Conservation (phyloP, 2,797 vertebrate genomes). For the Tachyglossus aculeatus region DNA sequence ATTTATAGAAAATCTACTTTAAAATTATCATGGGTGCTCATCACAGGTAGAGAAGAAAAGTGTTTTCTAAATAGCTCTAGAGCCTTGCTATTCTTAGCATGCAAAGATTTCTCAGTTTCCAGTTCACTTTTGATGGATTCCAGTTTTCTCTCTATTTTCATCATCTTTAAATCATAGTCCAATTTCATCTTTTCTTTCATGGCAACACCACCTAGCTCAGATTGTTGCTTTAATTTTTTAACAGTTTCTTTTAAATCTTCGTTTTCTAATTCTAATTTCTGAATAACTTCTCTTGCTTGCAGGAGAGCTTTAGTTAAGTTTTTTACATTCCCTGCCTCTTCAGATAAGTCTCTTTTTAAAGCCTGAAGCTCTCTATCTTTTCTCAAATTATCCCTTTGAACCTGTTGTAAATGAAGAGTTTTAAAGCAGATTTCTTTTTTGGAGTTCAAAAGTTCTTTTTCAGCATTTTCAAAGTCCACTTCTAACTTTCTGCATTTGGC, state of each 20-base stretch:
- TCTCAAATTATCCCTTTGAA: slow-evolving; percentile 9
- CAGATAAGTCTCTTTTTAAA: slow-evolving; percentile 47
- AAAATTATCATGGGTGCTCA: not conserved
- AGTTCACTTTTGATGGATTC: slow-evolving; percentile 44
- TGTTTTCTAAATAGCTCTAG: slow-evolving; percentile 47
- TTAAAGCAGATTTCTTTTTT: slow-evolving; percentile 26
- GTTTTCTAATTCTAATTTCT: slow-evolving; percentile 52
- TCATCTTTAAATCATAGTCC: slow-evolving; percentile 26
- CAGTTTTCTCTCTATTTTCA: slow-evolving; percentile 35
- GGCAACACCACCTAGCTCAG: slow-evolving; percentile 16
- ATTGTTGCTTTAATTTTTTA: slow-evolving; percentile 40
- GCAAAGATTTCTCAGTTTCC: slow-evolving; percentile 27
- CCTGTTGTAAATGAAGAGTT: slow-evolving; percentile 26
- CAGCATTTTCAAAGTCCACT: slow-evolving; percentile 50
- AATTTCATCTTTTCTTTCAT: slow-evolving; percentile 34
- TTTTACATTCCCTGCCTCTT: slow-evolving; percentile 39
- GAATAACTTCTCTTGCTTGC: slow-evolving; percentile 54
- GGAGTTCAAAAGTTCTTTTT: slow-evolving; percentile 40
- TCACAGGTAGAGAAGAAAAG: slow-evolving; percentile 9
- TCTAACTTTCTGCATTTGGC: slow-evolving; percentile 51
- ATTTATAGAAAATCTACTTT: not conserved
- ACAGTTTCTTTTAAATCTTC: slow-evolving; percentile 44
- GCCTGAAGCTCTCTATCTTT: slow-evolving; percentile 32
- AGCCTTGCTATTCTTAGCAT: slow-evolving; percentile 24
- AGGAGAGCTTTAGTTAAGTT: slow-evolving; percentile 43